These are phyloP conservation scores for Orbicella faveolata DNA, from an alignment of 64 coral and sea anemone genomes.

Conservation along the genomic window DNA sequence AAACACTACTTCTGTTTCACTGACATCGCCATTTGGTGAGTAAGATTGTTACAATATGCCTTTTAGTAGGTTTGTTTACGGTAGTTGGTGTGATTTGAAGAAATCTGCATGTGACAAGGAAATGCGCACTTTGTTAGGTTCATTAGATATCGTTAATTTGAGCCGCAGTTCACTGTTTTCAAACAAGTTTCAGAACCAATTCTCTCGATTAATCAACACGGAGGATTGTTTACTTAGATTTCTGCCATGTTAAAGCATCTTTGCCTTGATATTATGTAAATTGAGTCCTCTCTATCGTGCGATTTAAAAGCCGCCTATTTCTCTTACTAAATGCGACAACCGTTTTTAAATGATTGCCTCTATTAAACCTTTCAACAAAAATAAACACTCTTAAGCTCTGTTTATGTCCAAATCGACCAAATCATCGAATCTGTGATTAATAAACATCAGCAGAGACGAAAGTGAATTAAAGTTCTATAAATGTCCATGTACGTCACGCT, in stretches of 20 bases:
- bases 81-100: background rate
- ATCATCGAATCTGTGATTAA: background rate
- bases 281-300: background rate
- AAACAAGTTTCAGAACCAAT: too few species aligned
- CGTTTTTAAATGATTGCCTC: too few species aligned
- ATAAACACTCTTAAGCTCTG: background rate
- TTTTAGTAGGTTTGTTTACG: background rate
- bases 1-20: background rate
- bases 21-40: background rate
- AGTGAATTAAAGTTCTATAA: background rate
- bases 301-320: background rate
- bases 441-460: background rate
- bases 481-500: background rate
- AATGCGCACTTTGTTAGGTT: background rate
- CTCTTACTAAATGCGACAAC: background rate
- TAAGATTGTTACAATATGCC: background rate
- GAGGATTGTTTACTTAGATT: background rate
- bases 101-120: background rate
- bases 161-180: background rate
- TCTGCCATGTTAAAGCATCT: background rate
- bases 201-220: background rate
- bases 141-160: background rate
- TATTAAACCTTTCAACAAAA: background rate
- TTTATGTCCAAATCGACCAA: background rate
- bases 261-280: slow-evolving; percentile 16